A percentile compares a stretch with the other conserved stretches of the same genome.
phyloP scores from a whole-genome alignment of 2,888 invertebrate genomes.

The Cheilosia vernalis region DNA sequence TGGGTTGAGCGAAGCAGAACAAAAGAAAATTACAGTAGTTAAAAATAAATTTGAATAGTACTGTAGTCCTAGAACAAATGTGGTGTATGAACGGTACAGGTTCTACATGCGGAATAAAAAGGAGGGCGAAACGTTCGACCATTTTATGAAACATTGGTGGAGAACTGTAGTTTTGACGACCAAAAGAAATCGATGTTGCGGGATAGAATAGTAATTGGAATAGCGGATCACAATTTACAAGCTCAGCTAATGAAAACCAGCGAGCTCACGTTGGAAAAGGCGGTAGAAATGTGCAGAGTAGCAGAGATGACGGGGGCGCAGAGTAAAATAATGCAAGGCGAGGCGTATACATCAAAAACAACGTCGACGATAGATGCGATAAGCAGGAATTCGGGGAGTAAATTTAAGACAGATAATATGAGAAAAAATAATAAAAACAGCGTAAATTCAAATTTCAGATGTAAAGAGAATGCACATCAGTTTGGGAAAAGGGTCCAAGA shows the following conservation, averaged over 20 bases:
- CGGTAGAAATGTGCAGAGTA: slow-evolving; percentile 13
- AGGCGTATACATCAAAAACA: not conserved
- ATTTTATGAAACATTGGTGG: slow-evolving; percentile 17
- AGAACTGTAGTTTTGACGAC: slow-evolving; percentile 18
- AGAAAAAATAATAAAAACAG: too few species aligned
- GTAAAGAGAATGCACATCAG: slow-evolving; percentile 20
- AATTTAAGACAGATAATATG: not conserved
- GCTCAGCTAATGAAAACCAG: slow-evolving; percentile 9
- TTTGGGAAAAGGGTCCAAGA: not conserved
- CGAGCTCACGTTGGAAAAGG: not conserved
- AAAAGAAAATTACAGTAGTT: too few species aligned
- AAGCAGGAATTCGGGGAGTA: not conserved
- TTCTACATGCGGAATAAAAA: too few species aligned
- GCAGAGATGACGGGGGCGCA: slow-evolving; percentile 9
- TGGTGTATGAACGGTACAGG: too few species aligned
- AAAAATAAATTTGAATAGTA: too few species aligned
- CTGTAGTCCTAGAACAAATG: too few species aligned
- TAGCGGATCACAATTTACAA: not conserved
- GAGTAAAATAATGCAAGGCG: slow-evolving; percentile 21
- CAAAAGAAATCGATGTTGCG: slow-evolving; percentile 23
- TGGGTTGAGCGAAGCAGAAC: too few species aligned
- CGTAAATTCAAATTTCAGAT: slow-evolving; percentile 12
- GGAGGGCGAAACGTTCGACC: slow-evolving; percentile 6
- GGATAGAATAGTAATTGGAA: slow-evolving; percentile 12
- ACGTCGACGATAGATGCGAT: not conserved